These are phyloP conservation scores for Pheucticus melanocephalus DNA, from an alignment of 2,113 vertebrate genomes.

Conservation along the genomic window DNA sequence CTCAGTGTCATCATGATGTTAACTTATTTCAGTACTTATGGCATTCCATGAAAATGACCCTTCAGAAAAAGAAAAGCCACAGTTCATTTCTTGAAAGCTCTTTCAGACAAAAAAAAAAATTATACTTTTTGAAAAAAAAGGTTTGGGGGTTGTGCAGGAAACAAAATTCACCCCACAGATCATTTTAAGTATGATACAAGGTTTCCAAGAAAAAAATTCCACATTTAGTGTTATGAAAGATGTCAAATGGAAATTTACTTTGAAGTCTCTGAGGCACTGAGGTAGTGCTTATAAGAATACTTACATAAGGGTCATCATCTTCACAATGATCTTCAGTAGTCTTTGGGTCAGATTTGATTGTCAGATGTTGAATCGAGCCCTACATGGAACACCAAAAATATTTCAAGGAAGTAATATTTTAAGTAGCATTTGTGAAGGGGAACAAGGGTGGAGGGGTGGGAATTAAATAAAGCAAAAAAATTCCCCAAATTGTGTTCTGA, in stretches of 20 bases:
- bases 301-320: slow-evolving; percentile 90
- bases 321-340: slow-evolving; percentile 87
- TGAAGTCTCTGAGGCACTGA: neutral
- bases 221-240: neutral
- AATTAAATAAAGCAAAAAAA: neutral
- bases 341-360: slow-evolving; percentile 80
- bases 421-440: neutral
- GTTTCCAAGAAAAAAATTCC: neutral
- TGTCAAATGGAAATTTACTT: neutral
- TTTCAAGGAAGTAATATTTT: neutral
- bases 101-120: neutral
- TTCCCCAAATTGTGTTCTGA: neutral
- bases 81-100: neutral
- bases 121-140: neutral
- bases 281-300: slow-evolving; percentile 15
- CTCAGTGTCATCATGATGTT: neutral
- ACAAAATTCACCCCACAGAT: fast-evolving
- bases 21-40: neutral
- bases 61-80: neutral
- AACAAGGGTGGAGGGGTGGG: fast-evolving
- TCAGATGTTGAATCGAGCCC: slow-evolving; percentile 93
- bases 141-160: neutral
- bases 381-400: slow-evolving; percentile 37
- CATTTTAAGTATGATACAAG: neutral
- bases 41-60: neutral